phyloP scores from a whole-genome alignment of 2,888 invertebrate species.

The Litoditis marina region DNA sequence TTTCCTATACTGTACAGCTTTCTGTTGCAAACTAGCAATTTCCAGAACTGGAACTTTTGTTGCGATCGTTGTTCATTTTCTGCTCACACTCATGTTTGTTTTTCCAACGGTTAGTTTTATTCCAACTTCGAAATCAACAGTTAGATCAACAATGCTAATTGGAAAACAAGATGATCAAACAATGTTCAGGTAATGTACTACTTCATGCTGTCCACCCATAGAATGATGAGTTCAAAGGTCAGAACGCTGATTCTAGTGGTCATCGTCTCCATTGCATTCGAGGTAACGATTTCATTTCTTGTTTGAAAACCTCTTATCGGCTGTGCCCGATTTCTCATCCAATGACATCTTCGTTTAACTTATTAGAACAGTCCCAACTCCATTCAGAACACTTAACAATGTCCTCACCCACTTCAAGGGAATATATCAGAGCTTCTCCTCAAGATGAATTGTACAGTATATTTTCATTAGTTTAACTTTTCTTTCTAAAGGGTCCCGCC shows the following conservation, averaged over 20 bases:
- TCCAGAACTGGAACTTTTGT: constrained; percentile 38
- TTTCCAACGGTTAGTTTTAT: constrained; percentile 27
- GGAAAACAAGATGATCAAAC: neutral
- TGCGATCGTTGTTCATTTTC: constrained; percentile 33
- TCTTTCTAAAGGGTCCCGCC: constrained; percentile 25
- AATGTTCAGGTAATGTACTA: constrained; percentile 25
- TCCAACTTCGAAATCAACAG: too few species aligned
- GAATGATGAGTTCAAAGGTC: constrained; percentile 31
- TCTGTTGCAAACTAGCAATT: too few species aligned
- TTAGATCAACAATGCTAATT: too few species aligned
- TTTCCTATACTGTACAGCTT: too few species aligned
- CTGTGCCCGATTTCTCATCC: too few species aligned
- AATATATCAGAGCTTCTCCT: too few species aligned
- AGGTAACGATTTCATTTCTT: constrained; percentile 9
- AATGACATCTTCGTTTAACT: too few species aligned
- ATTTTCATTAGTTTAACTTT: neutral
- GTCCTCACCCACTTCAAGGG: too few species aligned
- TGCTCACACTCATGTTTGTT: constrained; percentile 31
- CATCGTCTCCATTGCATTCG: constrained; percentile 32
- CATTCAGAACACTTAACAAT: too few species aligned
- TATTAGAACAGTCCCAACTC: too few species aligned
- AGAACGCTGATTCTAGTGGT: constrained; percentile 29
- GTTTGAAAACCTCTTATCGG: neutral
- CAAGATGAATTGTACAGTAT: neutral
- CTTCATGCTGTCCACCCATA: constrained; percentile 31